Base-by-base conservation (phyloP, 2,113 vertebrate genomes). In the Daphoenositta chrysoptera region DNA sequence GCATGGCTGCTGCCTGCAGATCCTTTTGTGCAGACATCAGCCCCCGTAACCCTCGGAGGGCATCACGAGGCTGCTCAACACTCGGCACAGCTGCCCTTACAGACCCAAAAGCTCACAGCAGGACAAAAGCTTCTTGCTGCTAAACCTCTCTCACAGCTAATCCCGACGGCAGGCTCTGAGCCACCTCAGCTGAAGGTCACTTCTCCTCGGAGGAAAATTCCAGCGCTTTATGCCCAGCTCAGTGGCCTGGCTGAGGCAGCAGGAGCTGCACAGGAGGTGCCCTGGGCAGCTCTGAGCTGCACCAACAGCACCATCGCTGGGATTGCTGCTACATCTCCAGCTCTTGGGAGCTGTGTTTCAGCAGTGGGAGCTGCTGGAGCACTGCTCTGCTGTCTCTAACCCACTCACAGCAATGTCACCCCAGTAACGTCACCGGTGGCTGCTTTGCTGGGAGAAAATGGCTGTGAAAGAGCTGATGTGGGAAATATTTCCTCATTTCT, bases 181-280 rank as follows among this genome's bases (percentile, higher is more conserved):
- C 92, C 90, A 96, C 93, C 79, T 93, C 79, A 77, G 90, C 71
- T 57, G 35, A 85, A 93, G 93, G 94, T 96, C 93, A 97, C 53
- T 63, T 66, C 70, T 95, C 71, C 71, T 83, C 0, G 4, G 73
- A 97, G 93, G 94, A 95, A 96, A 96, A 96, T 95, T 95, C 96
- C 95, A 96, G 66, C 16, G 26, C 48, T 72, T 91, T 84, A 45
- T 58, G 78, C 47, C 42, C 70, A 85, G 30, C 17, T 39, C 37
- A 19, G 79, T 37, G 45, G 45, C 50, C 63, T 31, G 19, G 42
- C 50, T 9, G 30, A 84, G 42, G 47, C 13, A 6, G 44, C 9
- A 8, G 60, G 39, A 66, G 63, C 39, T 3, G 15, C 27, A 40
- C 39, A 63, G 30, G 69, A 84, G 63, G 65, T 50, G 76, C 54